phyloP scores from a whole-genome alignment of 2,888 invertebrate species.

The Odontothrips loti region DNA sequence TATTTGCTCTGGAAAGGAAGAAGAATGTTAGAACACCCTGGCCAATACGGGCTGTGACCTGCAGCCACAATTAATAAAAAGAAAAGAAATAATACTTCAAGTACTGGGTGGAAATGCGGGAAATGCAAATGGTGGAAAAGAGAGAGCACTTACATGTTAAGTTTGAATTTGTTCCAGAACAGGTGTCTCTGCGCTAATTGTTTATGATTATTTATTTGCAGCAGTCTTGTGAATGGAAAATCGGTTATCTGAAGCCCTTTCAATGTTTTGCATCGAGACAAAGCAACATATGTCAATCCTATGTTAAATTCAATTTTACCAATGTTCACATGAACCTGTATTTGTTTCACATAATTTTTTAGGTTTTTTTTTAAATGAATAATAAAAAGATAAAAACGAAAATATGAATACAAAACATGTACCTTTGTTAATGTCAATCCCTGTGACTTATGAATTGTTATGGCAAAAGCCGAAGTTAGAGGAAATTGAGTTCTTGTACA shows the following conservation, averaged over 20 bases:
- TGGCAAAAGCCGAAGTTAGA: background rate
- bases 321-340: background rate
- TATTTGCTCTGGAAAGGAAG: too few species aligned
- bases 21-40: too few species aligned
- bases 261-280: background rate
- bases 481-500: background rate
- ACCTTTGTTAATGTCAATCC: background rate
- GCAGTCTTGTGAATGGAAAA: too few species aligned
- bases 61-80: too few species aligned
- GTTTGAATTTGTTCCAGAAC: too few species aligned
- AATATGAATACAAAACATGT: background rate
- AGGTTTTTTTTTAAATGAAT: background rate
- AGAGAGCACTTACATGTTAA: too few species aligned
- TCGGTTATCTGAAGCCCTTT: background rate
- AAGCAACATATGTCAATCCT: background rate
- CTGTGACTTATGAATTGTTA: background rate
- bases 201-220: too few species aligned
- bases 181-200: too few species aligned
- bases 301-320: background rate
- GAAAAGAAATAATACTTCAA: too few species aligned
- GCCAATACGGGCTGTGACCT: too few species aligned
- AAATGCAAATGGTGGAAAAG: too few species aligned
- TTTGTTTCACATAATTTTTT: background rate
- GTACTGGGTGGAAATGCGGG: too few species aligned
- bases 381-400: background rate